Evolutionary conservation across 2,113 vertebrate species (phyloP).

Genomic region (Tenrec ecaudatus): DNA sequence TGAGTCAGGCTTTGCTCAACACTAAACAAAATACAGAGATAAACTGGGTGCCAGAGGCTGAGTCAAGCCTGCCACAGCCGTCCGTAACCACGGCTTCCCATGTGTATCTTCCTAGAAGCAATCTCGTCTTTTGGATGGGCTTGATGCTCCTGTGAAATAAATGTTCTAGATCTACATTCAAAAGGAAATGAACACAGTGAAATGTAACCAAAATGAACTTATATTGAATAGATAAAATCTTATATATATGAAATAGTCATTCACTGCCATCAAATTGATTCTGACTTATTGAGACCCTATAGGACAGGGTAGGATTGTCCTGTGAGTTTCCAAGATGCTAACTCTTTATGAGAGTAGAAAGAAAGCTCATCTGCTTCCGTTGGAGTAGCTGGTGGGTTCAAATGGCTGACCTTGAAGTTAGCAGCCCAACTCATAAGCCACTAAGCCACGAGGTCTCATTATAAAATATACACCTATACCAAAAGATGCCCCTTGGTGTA

Average conservation of each 20-base stretch:
- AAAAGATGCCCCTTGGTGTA: neutral
- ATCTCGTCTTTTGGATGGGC: neutral
- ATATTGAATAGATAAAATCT: neutral
- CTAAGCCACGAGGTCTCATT: no score
- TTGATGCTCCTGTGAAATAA: neutral
- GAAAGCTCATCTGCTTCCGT: no score
- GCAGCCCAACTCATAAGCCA: no score
- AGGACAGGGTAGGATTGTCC: no score
- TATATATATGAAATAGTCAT: no score
- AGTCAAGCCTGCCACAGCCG: neutral
- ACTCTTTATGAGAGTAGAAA: no score
- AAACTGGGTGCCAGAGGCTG: slow-evolving; percentile 32
- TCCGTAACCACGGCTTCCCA: neutral
- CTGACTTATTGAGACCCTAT: no score
- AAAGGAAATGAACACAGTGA: neutral
- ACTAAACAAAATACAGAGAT: slow-evolving; percentile 41
- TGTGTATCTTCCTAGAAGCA: neutral
- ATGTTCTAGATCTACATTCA: neutral
- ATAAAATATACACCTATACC: neutral
- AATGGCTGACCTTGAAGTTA: no score
- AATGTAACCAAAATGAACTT: neutral
- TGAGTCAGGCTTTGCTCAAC: slow-evolving; percentile 68
- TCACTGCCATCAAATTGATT: no score
- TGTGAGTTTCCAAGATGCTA: no score
- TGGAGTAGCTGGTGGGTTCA: no score